Evolutionary conservation across 2,113 vertebrate species (phyloP).

Genomic region (Oreotrochilus melanogaster): DNA sequence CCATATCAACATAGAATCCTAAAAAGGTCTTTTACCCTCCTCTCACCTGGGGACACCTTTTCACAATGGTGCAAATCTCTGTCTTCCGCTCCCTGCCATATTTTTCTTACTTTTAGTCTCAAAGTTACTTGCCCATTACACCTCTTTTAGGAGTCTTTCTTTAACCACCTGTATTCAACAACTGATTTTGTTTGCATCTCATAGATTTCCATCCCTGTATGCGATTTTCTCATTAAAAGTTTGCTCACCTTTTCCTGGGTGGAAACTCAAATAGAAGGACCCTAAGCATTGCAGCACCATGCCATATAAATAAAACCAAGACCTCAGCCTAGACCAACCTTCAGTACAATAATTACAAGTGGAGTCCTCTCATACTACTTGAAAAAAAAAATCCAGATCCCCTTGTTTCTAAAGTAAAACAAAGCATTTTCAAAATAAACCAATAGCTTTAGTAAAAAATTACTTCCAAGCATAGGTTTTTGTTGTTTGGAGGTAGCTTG

Average conservation of each 20-base stretch:
- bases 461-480: neutral
- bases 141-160: neutral
- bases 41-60: neutral
- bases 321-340: neutral
- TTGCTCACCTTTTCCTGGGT: neutral
- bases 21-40: neutral
- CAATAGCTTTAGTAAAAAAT: neutral
- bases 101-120: neutral
- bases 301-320: neutral
- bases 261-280: neutral
- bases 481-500: neutral
- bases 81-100: fast-evolving
- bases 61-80: neutral
- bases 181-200: neutral
- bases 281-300: neutral
- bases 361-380: neutral
- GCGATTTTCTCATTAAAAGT: neutral
- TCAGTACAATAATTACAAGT: neutral
- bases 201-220: neutral
- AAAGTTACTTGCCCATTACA: neutral
- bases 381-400: neutral
- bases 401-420: neutral
- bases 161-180: neutral
- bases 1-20: neutral
- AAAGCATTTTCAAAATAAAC: neutral